Percentiles rank a stretch among this genome's conserved stretches.
These are phyloP conservation scores for Ceramica pisi DNA, from an alignment of 2,888 invertebrate species.

Conservation along the genomic window DNA sequence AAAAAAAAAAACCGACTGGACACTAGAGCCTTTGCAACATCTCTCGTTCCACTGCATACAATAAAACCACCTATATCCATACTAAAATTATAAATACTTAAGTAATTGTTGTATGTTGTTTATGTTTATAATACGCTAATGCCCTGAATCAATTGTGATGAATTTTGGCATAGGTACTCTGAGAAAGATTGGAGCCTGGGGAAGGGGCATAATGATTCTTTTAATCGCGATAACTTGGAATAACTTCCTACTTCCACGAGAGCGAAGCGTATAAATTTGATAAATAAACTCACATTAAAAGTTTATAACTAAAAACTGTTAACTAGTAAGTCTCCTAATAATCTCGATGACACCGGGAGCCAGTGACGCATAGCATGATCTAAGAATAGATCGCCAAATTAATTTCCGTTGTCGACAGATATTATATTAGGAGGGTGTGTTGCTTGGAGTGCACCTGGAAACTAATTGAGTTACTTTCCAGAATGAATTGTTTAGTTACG, in stretches of 20 bases:
- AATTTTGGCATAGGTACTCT: too few species aligned
- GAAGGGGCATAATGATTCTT: too few species aligned
- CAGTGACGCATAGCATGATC: neutral
- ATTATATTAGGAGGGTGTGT: slow-evolving; percentile 30
- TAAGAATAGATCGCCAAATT: slow-evolving; percentile 29
- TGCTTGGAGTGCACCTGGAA: slow-evolving; percentile 10
- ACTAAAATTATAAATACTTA: neutral
- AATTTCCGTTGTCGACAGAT: slow-evolving; percentile 30
- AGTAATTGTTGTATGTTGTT: neutral
- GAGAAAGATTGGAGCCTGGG: too few species aligned
- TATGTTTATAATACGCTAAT: too few species aligned
- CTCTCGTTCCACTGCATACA: neutral
- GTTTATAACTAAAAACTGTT: too few species aligned
- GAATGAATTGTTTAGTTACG: neutral
- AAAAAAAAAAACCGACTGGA: slow-evolving; percentile 17
- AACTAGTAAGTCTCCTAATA: neutral
- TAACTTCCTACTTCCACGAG: too few species aligned
- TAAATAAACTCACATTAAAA: too few species aligned
- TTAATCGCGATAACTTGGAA: too few species aligned
- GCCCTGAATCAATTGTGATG: neutral
- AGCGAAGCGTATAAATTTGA: too few species aligned
- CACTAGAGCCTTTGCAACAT: neutral
- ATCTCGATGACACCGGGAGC: neutral
- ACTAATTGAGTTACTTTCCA: slow-evolving; percentile 7
- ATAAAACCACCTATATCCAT: neutral